Conservation (phyloP, 2,888 invertebrate genomes). For the Cloeon dipterum region DNA sequence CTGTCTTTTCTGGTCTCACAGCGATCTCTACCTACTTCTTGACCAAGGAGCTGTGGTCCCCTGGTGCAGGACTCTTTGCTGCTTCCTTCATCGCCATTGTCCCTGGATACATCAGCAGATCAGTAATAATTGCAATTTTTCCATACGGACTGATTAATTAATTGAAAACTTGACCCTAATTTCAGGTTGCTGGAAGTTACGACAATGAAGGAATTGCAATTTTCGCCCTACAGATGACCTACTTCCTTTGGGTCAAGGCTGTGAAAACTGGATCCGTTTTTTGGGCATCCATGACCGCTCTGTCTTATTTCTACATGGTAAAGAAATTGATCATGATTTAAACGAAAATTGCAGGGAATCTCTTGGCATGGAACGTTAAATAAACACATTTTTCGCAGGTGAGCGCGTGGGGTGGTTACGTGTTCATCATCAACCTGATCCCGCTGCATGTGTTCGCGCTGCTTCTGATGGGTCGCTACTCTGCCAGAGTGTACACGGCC, state of each 20-base stretch:
- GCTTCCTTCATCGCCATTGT: conserved; percentile 98
- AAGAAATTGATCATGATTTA: conserved; percentile 15
- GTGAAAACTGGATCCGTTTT: conserved; percentile 94
- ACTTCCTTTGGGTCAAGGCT: conserved; percentile 89
- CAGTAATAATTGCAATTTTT: too few species aligned
- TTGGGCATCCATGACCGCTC: conserved; percentile 82
- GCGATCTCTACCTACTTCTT: conserved; percentile 92
- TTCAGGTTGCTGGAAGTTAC: conserved; percentile 91
- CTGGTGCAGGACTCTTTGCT: conserved; percentile 91
- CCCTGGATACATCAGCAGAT: conserved; percentile 96
- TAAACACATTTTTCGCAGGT: conserved; percentile 28
- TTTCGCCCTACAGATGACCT: conserved; percentile 96
- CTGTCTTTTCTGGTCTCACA: conserved; percentile 92
- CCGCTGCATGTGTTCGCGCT: conserved; percentile 92
- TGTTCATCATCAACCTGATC: conserved; percentile 97
- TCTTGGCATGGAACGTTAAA: too few species aligned
- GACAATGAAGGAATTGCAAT: conserved; percentile 99
- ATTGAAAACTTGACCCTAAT: too few species aligned
- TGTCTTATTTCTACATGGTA: conserved; percentile 99
- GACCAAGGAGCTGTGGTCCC: conserved; percentile 93
- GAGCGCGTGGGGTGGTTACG: conserved; percentile 99
- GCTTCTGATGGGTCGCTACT: conserved; percentile 86
- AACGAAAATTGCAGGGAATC: too few species aligned
- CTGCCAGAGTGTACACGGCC: conserved; percentile 75
- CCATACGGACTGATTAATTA: too few species aligned